A percentile compares a stretch with the other conserved stretches of the same genome.
These are phyloP conservation scores for Anagyrus pseudococci DNA, from an alignment of 2,888 invertebrate species.

Conservation along the genomic window DNA sequence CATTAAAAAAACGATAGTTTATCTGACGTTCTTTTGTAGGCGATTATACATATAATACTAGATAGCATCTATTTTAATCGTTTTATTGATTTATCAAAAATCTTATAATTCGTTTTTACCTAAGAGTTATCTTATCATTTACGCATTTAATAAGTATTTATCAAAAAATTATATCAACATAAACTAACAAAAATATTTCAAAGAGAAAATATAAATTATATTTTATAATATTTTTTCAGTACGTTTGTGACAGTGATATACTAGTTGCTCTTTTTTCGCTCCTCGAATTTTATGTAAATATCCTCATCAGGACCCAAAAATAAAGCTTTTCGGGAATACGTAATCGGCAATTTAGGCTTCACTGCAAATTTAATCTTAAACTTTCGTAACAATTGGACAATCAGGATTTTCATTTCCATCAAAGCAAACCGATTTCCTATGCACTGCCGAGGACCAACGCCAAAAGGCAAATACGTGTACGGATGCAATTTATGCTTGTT, in stretches of 20 bases:
- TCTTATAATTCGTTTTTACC: too few species aligned
- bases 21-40: too few species aligned
- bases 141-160: too few species aligned
- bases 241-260: too few species aligned
- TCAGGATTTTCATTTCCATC: constrained; percentile 42
- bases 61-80: too few species aligned
- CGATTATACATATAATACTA: too few species aligned
- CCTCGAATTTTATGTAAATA: constrained; percentile 42
- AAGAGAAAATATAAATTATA: not conserved
- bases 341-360: constrained; percentile 59
- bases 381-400: constrained; percentile 41
- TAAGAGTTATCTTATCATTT: too few species aligned
- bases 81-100: too few species aligned
- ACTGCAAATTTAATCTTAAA: constrained; percentile 49
- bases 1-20: too few species aligned
- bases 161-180: too few species aligned
- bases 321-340: constrained; percentile 27
- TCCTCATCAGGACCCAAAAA: constrained; percentile 34
- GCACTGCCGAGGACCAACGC: constrained; percentile 56
- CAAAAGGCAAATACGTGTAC: constrained; percentile 55
- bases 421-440: constrained; percentile 50
- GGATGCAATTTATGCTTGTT: constrained; percentile 49
- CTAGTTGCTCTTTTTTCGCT: constrained; percentile 23
- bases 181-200: too few species aligned
- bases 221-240: too few species aligned